A percentile compares a stretch with the other conserved stretches of the same genome.
Conservation (phyloP, 2,113 vertebrate genomes). For the zebrafish (Danio rerio) region DNA sequence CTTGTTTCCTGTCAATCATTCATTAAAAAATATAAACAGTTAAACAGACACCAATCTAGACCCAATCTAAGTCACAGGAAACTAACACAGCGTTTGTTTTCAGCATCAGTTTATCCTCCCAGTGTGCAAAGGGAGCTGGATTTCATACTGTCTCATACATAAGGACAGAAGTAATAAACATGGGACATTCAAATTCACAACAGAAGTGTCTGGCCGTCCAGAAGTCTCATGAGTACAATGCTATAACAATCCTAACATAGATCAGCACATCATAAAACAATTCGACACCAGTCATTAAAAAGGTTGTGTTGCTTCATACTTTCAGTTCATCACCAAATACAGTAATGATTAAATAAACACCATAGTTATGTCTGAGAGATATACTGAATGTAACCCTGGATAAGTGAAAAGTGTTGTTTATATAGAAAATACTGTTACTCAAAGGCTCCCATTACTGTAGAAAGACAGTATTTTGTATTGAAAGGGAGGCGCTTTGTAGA, state of each 20-base stretch:
- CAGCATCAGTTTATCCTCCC: constrained; percentile 4
- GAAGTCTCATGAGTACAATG: neutral
- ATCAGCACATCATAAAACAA: neutral
- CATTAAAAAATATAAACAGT: constrained; percentile 66
- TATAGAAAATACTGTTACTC: constrained; percentile 16
- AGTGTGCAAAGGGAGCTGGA: constrained; percentile 24
- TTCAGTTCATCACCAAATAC: neutral
- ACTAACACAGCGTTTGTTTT: constrained; percentile 32
- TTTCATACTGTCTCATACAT: constrained; percentile 32
- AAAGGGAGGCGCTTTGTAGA: constrained; percentile 1
- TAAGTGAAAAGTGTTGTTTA: constrained; percentile 16
- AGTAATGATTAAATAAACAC: neutral
- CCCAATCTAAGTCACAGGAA: constrained; percentile 21
- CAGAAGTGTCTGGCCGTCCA: constrained; percentile 5
- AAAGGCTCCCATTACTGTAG: constrained; percentile 45
- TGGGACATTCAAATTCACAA: constrained; percentile 28
- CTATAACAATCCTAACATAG: neutral
- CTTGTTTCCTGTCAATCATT: constrained; percentile 64
- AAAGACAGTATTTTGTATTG: constrained; percentile 18
- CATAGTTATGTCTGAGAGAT: neutral
- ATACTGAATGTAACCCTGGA: neutral
- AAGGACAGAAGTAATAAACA: constrained; percentile 26
- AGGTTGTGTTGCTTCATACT: constrained; percentile 16
- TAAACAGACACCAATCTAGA: neutral
- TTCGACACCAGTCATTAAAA: neutral